phyloP scores from a whole-genome alignment of 2,797 vertebrate species.

The Melanotaenia pygmaea region DNA sequence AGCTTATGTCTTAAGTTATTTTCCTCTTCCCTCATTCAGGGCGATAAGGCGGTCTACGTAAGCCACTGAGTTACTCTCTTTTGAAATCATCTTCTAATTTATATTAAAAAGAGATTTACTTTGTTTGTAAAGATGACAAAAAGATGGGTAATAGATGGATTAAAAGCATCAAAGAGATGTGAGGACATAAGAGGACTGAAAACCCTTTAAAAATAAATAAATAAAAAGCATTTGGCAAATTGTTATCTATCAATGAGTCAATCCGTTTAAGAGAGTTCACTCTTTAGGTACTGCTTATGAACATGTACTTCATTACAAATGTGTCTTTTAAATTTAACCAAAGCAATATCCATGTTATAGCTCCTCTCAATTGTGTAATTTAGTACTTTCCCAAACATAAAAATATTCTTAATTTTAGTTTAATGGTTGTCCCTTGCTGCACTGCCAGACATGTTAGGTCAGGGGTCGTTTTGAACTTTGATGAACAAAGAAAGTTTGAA shows the following conservation, averaged over 20 bases:
- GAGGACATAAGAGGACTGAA: neutral
- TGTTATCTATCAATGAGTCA: neutral
- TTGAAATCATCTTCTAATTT: slow-evolving; percentile 6
- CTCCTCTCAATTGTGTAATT: slow-evolving; percentile 9
- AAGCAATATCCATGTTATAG: slow-evolving; percentile 16
- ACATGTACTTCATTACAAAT: slow-evolving; percentile 36
- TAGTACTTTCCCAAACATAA: neutral
- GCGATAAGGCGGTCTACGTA: slow-evolving; percentile 43
- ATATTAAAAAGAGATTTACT: slow-evolving; percentile 24
- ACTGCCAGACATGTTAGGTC: neutral
- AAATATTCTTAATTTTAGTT: neutral
- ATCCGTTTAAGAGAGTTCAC: slow-evolving; percentile 5
- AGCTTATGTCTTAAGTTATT: slow-evolving; percentile 56
- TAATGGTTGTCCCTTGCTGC: too few species aligned
- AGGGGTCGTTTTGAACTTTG: too few species aligned
- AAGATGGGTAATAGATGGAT: slow-evolving; percentile 7
- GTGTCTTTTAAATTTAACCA: slow-evolving; percentile 1
- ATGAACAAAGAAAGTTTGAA: neutral
- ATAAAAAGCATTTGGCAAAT: neutral
- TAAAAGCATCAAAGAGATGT: slow-evolving; percentile 7
- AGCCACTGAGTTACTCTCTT: slow-evolving; percentile 35
- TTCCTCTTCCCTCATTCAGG: slow-evolving; percentile 53
- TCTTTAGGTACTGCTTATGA: neutral
- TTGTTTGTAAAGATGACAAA: slow-evolving; percentile 17
- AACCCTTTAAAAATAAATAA: neutral